Evolutionary conservation across 1,140 invertebrate species (phyloP).

Genomic region (Diachasmimorpha longicaudata): DNA sequence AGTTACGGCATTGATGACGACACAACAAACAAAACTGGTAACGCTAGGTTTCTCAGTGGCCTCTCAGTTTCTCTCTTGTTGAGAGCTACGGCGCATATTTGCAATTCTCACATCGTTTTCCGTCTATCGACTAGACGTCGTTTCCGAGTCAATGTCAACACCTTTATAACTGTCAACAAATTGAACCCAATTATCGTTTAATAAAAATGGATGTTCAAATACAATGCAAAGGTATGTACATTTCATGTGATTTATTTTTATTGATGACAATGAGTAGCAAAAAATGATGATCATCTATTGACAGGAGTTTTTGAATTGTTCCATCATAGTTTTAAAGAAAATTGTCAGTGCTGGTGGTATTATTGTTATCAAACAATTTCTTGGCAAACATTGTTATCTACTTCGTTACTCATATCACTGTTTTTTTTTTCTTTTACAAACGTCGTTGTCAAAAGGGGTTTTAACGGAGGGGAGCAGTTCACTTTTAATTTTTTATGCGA

Average conservation of each 20-base stretch:
- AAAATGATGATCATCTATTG: not conserved
- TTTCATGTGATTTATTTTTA: not conserved
- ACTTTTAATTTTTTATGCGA: no score
- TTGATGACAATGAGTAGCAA: not conserved
- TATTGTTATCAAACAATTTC: not conserved
- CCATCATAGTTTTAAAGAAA: no score
- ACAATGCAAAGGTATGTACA: slow-evolving; percentile 48
- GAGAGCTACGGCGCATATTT: slow-evolving; percentile 48
- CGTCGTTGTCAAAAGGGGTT: no score
- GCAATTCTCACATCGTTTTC: slow-evolving; percentile 38
- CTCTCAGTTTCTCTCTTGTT: not conserved
- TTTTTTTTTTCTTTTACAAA: not conserved
- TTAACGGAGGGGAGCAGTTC: no score
- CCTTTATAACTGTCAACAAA: not conserved
- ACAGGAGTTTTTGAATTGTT: no score
- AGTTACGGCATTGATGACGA: not conserved
- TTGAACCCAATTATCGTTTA: slow-evolving; percentile 14
- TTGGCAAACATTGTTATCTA: not conserved
- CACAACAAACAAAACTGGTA: not conserved
- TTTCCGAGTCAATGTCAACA: slow-evolving; percentile 41
- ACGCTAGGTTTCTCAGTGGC: not conserved
- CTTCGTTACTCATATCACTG: not conserved
- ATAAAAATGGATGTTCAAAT: slow-evolving; percentile 45
- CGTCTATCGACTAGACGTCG: slow-evolving; percentile 49
- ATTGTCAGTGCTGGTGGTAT: not conserved